Evolutionary conservation across 2,797 vertebrate genomes (phyloP).

Genomic region (Tympanoctomys barrerae): DNA sequence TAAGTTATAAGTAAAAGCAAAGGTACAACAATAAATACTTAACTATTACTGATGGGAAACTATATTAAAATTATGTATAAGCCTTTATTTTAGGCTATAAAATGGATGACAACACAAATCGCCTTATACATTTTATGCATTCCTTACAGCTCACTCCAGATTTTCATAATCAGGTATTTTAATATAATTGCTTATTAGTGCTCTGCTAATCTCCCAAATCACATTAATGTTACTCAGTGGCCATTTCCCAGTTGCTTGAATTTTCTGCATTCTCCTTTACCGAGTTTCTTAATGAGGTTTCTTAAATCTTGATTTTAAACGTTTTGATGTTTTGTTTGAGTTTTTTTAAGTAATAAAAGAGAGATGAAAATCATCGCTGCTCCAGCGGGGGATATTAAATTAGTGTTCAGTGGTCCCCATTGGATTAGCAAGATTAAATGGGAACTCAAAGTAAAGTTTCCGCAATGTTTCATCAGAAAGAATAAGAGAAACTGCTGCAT

Average conservation of each 20-base stretch:
- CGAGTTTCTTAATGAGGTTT: not conserved
- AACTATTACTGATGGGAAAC: not conserved
- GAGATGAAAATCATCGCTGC: not conserved
- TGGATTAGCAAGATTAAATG: constrained; percentile 48
- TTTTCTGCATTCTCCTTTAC: not conserved
- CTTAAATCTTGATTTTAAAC: not conserved
- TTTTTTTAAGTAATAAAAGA: not conserved
- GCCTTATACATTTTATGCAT: not conserved
- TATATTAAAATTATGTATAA: not conserved
- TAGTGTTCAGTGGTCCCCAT: not conserved
- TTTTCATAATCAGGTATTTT: constrained; percentile 6
- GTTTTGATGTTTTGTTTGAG: not conserved
- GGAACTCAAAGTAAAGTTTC: constrained; percentile 39
- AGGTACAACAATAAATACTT: not conserved
- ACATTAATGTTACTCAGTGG: not conserved
- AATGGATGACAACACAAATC: not conserved
- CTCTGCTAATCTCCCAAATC: not conserved
- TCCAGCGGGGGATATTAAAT: not conserved
- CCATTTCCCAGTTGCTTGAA: not conserved
- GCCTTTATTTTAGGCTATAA: not conserved
- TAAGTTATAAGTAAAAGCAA: not conserved
- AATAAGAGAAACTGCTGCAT: not conserved
- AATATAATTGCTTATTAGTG: not conserved
- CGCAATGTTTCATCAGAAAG: not conserved
- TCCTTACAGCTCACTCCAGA: not conserved